Evolutionary conservation across 35 echinoderm and acorn worm genomes (phyloP), one percentile per base, ranked within the genome.

Genomic region (Heliocidaris erythrogramma): DNA sequence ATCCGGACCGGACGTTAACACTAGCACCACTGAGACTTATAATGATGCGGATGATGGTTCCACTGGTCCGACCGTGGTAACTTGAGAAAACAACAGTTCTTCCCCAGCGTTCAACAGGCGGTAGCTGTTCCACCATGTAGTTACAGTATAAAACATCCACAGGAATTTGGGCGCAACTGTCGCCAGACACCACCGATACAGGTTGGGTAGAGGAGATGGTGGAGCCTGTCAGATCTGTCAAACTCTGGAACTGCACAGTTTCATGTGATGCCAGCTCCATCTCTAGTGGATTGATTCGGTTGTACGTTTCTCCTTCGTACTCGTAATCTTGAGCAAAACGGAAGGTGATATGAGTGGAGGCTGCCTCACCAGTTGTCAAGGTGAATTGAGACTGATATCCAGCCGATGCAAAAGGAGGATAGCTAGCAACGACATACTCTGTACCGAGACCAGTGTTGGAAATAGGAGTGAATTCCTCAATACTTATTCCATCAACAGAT

Each of bases 101-200:
- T 30, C 97, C 97, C 97, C 97, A 98, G n/a, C 96, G 96, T 9
- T 90, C 30, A 49, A 97, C 96, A 7, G 97, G 96, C 48, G 97
- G 97, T 30, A 98, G 91, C 86, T 95, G 96, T 94, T 98, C 97
- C 49, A 98, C 96, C 29, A 98, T 52, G 60, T 98, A 96, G 60
- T 98, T 96, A 85, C 97, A 98, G 59, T 94, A 94, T 18, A 93
- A 85, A 30, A 95, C 88, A 48, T 60, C 92, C 9, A 32, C 35
- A 4, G 97, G 97, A 30, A 98, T 94, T 17, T 94, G 49, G 11
- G 97, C 94, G 69, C 97, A 98, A 13, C 96, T 97, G 21, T 94
- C 94, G 49, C 97, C 97, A 32, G 95, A 96, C 17, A 97, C 30
- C 0, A 98, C 97, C 1, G 97, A 97, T 16, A 98, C 65, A 4